Conservation (phyloP, 1,140 invertebrate species). For the Brachionus manjavacas region DNA sequence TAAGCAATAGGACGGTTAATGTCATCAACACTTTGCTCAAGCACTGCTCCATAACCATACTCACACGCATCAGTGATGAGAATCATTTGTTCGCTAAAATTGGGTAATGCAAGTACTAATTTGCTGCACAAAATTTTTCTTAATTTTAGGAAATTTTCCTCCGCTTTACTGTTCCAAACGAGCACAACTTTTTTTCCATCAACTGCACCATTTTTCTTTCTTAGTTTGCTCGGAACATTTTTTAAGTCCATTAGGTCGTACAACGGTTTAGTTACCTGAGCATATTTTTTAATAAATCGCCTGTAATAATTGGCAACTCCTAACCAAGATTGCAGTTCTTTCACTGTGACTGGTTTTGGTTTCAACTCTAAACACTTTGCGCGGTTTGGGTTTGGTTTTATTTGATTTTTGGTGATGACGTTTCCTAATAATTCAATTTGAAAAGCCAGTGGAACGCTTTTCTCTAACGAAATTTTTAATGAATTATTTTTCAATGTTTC, state of each 20-base stretch:
- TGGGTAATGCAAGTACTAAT: constrained; percentile 3
- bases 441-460: not conserved
- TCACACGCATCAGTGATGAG: not conserved
- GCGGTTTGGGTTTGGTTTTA: not conserved
- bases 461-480: not conserved
- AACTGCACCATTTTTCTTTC: not conserved
- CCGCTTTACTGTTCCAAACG: not conserved
- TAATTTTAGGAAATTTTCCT: not conserved
- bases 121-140: not conserved
- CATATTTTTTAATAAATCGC: constrained; percentile 46
- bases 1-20: not conserved
- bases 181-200: not conserved
- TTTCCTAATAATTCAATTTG: not conserved
- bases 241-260: not conserved
- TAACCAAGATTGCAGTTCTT: constrained; percentile 46
- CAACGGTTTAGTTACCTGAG: constrained; percentile 46
- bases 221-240: not conserved
- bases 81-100: not conserved
- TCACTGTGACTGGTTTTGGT: constrained; percentile 15
- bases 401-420: not conserved
- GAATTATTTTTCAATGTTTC: not conserved
- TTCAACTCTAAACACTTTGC: not conserved
- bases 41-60: constrained; percentile 4
- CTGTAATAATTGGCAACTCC: constrained; percentile 49
- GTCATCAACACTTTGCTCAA: not conserved